Percentiles rank a stretch among this genome's conserved stretches.
These are phyloP conservation scores for Pseudomugil tenellus DNA, from an alignment of 2,797 vertebrate species.

Conservation along the genomic window DNA sequence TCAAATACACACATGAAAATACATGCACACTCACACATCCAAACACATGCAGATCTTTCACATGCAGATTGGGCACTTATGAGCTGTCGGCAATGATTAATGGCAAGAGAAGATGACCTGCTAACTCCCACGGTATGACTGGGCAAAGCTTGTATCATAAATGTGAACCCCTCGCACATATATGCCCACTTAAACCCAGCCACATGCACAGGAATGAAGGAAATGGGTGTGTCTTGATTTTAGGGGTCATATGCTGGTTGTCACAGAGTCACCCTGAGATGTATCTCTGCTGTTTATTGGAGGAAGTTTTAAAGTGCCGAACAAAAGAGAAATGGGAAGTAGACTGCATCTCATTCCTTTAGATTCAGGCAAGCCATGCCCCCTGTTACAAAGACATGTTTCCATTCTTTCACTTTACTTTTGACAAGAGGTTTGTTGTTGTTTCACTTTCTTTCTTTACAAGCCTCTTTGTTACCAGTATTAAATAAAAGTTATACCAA, in stretches of 20 bases:
- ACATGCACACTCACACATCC: constrained; percentile 29
- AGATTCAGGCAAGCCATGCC: constrained; percentile 48
- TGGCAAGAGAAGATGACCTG: constrained; percentile 73
- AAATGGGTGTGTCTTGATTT: constrained; percentile 68
- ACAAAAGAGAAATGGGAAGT: constrained; percentile 57
- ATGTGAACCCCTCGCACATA: constrained; percentile 38
- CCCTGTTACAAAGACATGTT: constrained; percentile 33
- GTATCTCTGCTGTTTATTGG: constrained; percentile 53
- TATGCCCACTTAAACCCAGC: constrained; percentile 38
- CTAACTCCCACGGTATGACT: constrained; percentile 77
- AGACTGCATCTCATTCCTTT: constrained; percentile 46
- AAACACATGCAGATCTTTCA: constrained; percentile 67
- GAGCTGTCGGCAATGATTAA: constrained; percentile 82
- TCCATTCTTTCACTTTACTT: neutral
- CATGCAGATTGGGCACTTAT: constrained; percentile 80
- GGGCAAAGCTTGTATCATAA: constrained; percentile 62
- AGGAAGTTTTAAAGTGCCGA: constrained; percentile 18
- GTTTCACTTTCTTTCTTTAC: neutral
- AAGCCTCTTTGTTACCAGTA: neutral
- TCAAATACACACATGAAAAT: constrained; percentile 48
- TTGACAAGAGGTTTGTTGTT: neutral
- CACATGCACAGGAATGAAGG: constrained; percentile 50
- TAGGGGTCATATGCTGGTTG: constrained; percentile 57
- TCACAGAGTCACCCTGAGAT: constrained; percentile 47
- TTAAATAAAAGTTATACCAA: neutral